Evolutionary conservation across 2,113 vertebrate species (phyloP).

Genomic region (Tragelaphus strepsiceros): DNA sequence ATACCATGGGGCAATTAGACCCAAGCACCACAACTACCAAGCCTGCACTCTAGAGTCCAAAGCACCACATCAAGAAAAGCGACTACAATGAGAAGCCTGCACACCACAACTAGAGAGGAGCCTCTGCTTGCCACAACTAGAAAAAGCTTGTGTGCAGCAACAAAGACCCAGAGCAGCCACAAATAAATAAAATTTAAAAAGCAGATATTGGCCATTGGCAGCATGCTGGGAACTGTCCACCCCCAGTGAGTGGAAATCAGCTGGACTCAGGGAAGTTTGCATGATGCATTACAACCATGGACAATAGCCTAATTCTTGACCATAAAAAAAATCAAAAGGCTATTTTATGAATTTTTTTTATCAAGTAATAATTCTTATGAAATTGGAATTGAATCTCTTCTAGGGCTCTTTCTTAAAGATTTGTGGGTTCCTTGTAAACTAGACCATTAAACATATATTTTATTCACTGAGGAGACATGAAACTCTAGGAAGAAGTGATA

Average conservation of each 20-base stretch:
- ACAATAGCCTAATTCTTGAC: not conserved
- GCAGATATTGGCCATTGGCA: not conserved
- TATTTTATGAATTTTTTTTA: not conserved
- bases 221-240: not conserved
- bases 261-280: not conserved
- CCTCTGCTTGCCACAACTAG: not conserved
- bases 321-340: not conserved
- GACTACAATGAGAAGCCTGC: not conserved
- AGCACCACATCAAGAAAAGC: not conserved
- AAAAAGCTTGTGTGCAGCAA: not conserved
- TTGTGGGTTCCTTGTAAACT: constrained; percentile 9
- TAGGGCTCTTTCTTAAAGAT: not conserved
- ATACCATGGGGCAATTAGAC: not conserved
- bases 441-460: not conserved
- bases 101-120: not conserved
- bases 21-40: not conserved
- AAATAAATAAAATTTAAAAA: not conserved
- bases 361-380: not conserved
- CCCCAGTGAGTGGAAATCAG: not conserved
- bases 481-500: not conserved
- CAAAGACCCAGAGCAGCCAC: not conserved
- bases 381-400: constrained; percentile 20
- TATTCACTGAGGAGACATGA: not conserved
- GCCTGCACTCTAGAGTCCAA: not conserved
- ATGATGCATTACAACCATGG: not conserved